These are phyloP conservation scores for Dasyornis broadbenti DNA, from an alignment of 2,113 vertebrate species.

Conservation along the genomic window DNA sequence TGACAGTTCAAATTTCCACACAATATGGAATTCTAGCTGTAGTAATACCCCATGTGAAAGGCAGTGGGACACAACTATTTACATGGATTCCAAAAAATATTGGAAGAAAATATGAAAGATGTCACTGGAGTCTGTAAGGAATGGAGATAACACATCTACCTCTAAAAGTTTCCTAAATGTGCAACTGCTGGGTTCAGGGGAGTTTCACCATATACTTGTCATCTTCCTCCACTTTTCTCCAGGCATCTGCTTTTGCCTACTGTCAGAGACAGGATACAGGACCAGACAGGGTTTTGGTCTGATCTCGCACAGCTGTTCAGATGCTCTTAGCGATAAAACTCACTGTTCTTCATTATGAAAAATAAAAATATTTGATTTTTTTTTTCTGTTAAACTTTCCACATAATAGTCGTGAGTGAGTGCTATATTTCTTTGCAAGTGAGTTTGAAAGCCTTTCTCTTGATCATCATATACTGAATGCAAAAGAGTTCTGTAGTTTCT, in stretches of 20 bases:
- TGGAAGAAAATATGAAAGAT: not conserved
- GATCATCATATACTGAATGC: not conserved
- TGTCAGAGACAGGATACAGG: not conserved
- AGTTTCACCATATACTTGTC: not conserved
- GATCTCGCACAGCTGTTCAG: not conserved
- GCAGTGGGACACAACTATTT: not conserved
- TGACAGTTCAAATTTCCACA: not conserved
- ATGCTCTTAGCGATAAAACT: not conserved
- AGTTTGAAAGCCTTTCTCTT: not conserved
- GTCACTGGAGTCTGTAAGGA: not conserved
- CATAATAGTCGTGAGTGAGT: not conserved
- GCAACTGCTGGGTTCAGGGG: not conserved
- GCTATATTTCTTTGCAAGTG: not conserved
- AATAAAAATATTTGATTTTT: not conserved
- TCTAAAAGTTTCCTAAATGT: not conserved
- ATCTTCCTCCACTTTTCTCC: not conserved
- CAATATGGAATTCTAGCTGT: not conserved
- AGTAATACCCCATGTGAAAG: not conserved
- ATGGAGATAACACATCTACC: not conserved
- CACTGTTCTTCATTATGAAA: not conserved
- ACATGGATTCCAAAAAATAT: not conserved
- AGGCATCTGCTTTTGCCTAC: not conserved
- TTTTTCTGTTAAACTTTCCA: not conserved
- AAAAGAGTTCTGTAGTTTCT: not conserved
- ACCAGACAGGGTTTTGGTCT: not conserved